Evolutionary conservation across 2,797 vertebrate species (phyloP).

Genomic region (Tinamus major): DNA sequence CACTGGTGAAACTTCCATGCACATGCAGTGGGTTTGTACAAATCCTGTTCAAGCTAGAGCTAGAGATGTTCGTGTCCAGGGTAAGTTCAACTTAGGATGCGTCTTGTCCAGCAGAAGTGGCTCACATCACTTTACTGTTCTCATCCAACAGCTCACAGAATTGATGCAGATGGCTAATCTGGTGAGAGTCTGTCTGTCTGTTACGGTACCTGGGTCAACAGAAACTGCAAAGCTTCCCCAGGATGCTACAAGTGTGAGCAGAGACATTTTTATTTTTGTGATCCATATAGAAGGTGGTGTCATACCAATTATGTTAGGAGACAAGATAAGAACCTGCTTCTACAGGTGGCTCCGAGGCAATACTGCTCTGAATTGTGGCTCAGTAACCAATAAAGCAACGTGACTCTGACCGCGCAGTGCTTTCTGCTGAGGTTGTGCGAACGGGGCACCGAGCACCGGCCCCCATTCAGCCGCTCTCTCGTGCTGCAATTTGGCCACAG

Average conservation of each 20-base stretch:
- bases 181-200: neutral
- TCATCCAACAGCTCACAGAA: constrained; percentile 90
- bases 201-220: constrained; percentile 29
- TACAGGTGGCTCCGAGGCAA: constrained; percentile 28
- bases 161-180: constrained; percentile 91
- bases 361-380: constrained; percentile 44
- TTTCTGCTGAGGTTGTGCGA: constrained; percentile 36
- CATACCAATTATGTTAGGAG: constrained; percentile 46
- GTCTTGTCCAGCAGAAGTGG: neutral
- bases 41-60: neutral
- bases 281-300: constrained; percentile 54
- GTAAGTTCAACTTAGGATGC: neutral
- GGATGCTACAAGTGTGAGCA: constrained; percentile 52
- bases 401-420: constrained; percentile 47
- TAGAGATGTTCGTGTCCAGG: neutral
- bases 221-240: constrained; percentile 26
- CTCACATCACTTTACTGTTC: neutral
- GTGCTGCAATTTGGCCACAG: neutral
- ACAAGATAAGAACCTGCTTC: constrained; percentile 31
- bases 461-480: neutral
- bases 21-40: neutral
- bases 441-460: neutral
- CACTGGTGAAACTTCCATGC: neutral
- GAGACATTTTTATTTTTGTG: constrained; percentile 73
- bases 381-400: constrained; percentile 60